These are phyloP conservation scores for Epicauta chinensis DNA, from an alignment of 1,140 invertebrate species.

Conservation along the genomic window DNA sequence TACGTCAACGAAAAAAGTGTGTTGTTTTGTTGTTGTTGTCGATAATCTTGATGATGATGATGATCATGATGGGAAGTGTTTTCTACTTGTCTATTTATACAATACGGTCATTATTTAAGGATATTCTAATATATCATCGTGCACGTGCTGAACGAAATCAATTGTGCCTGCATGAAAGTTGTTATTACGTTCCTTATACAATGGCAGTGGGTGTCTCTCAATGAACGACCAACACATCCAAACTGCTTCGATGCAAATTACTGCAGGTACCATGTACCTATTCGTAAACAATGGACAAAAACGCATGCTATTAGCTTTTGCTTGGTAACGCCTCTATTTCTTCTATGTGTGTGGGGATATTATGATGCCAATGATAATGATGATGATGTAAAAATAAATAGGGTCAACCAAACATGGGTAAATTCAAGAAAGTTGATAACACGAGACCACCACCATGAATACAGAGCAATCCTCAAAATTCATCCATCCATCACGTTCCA, in stretches of 20 bases:
- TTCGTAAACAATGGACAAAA: conserved; percentile 30
- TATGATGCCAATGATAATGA: background rate
- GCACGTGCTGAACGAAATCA: conserved; percentile 38
- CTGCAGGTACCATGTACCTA: conserved; percentile 26
- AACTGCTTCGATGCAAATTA: conserved; percentile 34
- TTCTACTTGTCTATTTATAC: conserved; percentile 32
- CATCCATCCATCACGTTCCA: no score
- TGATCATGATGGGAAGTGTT: conserved; percentile 5
- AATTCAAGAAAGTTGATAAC: no score
- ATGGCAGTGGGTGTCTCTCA: conserved; percentile 37
- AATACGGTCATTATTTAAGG: conserved; percentile 38
- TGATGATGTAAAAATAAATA: no score
- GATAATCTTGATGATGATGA: conserved; percentile 6
- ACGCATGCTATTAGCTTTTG: conserved; percentile 24
- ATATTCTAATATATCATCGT: conserved; percentile 40
- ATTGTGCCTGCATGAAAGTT: conserved; percentile 37
- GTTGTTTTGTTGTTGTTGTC: no score
- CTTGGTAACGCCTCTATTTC: conserved; percentile 15
- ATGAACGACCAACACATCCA: conserved; percentile 34
- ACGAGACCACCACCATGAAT: no score
- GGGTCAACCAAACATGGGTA: no score
- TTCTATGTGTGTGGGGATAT: background rate
- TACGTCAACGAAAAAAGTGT: background rate
- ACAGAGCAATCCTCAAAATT: no score
- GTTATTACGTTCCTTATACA: conserved; percentile 36